These are phyloP conservation scores for Zootermopsis nevadensis DNA, from an alignment of 2,888 invertebrate genomes.

Conservation along the genomic window DNA sequence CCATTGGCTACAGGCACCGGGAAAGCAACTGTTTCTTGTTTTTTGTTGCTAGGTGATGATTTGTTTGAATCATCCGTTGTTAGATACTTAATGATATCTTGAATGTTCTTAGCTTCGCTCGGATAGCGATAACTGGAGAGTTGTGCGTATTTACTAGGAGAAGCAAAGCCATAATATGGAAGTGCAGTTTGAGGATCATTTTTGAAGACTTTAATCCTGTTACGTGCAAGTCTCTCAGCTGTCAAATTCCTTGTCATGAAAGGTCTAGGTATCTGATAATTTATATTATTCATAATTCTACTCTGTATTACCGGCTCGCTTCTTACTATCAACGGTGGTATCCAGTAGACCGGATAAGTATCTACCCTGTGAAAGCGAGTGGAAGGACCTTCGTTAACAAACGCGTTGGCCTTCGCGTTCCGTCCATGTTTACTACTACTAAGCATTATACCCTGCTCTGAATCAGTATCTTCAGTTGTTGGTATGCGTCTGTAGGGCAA, in stretches of 20 bases:
- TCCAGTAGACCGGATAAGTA: neutral
- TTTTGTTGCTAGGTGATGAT: neutral
- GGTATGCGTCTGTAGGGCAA: neutral
- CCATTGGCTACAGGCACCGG: neutral
- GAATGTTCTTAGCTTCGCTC: constrained; percentile 60
- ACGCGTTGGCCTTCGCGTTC: no score
- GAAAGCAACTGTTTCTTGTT: neutral
- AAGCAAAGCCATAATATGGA: constrained; percentile 3
- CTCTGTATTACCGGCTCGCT: neutral
- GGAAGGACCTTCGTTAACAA: no score
- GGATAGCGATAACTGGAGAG: constrained; percentile 61
- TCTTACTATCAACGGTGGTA: neutral
- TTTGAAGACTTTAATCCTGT: neutral
- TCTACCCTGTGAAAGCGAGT: neutral
- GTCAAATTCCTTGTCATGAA: neutral
- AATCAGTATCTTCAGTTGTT: no score
- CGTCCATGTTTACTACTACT: neutral
- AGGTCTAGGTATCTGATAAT: neutral
- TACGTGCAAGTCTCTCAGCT: constrained; percentile 7
- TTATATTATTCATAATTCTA: neutral
- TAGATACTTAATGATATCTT: constrained; percentile 62
- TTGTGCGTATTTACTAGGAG: constrained; percentile 59
- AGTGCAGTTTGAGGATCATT: neutral
- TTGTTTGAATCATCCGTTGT: constrained; percentile 54
- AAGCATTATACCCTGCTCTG: neutral